Percentiles rank a stretch among this genome's conserved stretches.
phyloP scores from a whole-genome alignment of 2,888 invertebrate genomes.

The Endotricha flammealis region DNA sequence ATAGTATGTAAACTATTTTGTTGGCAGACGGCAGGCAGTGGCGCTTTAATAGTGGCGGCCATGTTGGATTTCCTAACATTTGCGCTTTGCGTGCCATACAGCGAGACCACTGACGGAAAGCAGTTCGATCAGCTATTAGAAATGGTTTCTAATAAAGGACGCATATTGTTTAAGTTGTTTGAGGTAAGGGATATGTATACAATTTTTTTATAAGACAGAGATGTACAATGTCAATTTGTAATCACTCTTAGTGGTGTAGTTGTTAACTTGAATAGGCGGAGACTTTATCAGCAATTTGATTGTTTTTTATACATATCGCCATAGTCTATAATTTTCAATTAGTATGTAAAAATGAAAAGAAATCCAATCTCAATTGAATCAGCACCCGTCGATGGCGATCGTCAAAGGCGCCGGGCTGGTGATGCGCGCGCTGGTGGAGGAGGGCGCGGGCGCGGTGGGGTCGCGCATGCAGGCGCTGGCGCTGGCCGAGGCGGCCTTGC shows the following conservation, averaged over 20 bases:
- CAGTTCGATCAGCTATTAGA: slow-evolving; percentile 95
- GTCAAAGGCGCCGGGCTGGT: slow-evolving; percentile 99
- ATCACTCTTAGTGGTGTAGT: too few relatives aligned
- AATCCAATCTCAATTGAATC: too few relatives aligned
- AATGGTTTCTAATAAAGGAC: slow-evolving; percentile 95
- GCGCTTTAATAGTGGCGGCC: slow-evolving; percentile 96
- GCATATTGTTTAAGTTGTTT: slow-evolving; percentile 94
- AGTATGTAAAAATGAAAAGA: too few relatives aligned
- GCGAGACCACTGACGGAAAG: slow-evolving; percentile 98
- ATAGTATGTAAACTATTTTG: not conserved
- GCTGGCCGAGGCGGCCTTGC: slow-evolving; percentile 96
- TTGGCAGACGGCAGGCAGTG: slow-evolving; percentile 90
- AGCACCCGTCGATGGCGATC: slow-evolving; percentile 98
- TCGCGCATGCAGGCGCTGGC: slow-evolving; percentile 97
- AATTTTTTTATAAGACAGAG: too few relatives aligned
- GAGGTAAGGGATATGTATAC: too few relatives aligned
- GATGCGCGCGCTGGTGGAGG: slow-evolving; percentile 98
- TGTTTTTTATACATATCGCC: too few relatives aligned
- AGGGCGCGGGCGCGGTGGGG: slow-evolving; percentile 94
- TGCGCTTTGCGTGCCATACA: slow-evolving; percentile 98
- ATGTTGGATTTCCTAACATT: slow-evolving; percentile 99
- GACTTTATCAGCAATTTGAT: too few relatives aligned
- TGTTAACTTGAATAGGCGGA: too few relatives aligned
- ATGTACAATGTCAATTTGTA: too few relatives aligned
- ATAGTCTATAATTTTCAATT: too few relatives aligned